phyloP scores from a whole-genome alignment of 2,888 invertebrate genomes.

The Conus canariensis region DNA sequence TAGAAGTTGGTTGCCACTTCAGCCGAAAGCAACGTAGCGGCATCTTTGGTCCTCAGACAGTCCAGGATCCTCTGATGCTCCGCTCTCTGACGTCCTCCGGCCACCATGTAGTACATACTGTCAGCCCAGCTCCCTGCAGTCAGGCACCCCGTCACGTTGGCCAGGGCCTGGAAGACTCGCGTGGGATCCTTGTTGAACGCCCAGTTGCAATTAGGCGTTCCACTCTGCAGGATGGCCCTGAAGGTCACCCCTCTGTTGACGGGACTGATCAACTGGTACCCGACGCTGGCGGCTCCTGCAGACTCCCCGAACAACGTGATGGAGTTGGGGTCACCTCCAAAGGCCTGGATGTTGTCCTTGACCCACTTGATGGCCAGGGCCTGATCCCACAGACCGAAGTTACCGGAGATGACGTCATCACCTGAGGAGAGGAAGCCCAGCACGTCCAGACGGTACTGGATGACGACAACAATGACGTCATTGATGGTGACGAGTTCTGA shows the following conservation, averaged over 20 bases:
- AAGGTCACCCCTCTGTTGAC: neutral
- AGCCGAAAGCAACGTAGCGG: constrained; percentile 16
- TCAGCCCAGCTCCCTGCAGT: neutral
- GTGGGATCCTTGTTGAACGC: neutral
- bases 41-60: constrained; percentile 10
- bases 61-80: constrained; percentile 19
- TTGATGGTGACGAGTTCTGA: constrained; percentile 25
- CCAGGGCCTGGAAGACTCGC: neutral
- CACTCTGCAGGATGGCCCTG: constrained; percentile 37
- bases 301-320: constrained; percentile 39
- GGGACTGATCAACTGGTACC: constrained; percentile 29
- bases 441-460: constrained; percentile 41
- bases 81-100: neutral
- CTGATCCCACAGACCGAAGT: constrained; percentile 42
- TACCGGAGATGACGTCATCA: constrained; percentile 25
- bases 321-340: constrained; percentile 37
- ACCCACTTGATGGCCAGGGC: constrained; percentile 35
- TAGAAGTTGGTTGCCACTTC: neutral
- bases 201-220: neutral
- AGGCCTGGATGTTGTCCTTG: constrained; percentile 41
- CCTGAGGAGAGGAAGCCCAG: constrained; percentile 41
- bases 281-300: constrained; percentile 36
- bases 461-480: constrained; percentile 43
- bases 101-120: neutral
- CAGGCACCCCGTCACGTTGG: constrained; percentile 17